phyloP scores from a whole-genome alignment of 2,797 vertebrate genomes.

The Prionace glauca region DNA sequence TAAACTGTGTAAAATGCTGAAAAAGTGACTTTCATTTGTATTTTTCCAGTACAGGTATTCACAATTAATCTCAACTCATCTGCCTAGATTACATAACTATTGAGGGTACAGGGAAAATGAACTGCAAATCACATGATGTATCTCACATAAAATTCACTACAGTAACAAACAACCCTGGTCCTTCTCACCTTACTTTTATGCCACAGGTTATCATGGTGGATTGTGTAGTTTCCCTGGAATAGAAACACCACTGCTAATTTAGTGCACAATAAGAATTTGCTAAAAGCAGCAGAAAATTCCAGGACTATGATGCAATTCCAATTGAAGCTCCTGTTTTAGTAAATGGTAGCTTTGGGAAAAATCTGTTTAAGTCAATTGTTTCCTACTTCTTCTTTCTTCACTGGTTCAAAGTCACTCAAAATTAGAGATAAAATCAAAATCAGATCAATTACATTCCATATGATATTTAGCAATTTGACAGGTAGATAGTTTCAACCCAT shows the following conservation, averaged over 20 bases:
- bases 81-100: not conserved
- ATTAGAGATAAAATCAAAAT: not conserved
- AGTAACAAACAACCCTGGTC: not conserved
- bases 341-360: not conserved
- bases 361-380: not conserved
- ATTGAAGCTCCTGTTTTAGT: not conserved
- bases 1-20: not conserved
- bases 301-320: not conserved
- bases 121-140: no score
- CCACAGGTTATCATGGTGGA: not conserved
- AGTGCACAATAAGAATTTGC: not conserved
- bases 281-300: not conserved
- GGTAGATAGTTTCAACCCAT: not conserved
- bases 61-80: not conserved
- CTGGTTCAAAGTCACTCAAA: not conserved
- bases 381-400: not conserved
- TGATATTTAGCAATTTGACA: not conserved
- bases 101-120: not conserved
- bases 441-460: not conserved
- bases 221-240: not conserved
- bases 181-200: not conserved
- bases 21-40: not conserved
- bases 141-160: not conserved
- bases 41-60: not conserved
- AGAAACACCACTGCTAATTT: not conserved